Percentiles rank a stretch among this genome's conserved stretches.
phyloP scores from a whole-genome alignment of 2,888 invertebrate genomes.

The Magallana nippona region DNA sequence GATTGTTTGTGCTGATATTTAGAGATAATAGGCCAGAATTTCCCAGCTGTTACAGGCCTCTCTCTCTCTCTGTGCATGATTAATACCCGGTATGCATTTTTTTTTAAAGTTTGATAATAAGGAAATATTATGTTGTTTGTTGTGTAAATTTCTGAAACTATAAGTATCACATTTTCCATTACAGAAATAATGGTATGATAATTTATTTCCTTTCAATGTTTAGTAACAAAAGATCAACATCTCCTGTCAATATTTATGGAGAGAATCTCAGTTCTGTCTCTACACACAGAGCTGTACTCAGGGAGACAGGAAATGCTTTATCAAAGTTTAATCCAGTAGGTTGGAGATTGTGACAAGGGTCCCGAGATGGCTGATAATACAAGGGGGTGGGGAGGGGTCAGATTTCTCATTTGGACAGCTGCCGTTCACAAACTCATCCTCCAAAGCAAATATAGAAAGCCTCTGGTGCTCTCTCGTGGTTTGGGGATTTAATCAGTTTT shows the following conservation, averaged over 20 bases:
- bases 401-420: constrained; percentile 30
- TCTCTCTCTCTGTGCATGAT: constrained; percentile 82
- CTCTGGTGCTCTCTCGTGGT: neutral
- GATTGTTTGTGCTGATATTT: neutral
- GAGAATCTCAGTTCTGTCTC: no score
- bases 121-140: neutral
- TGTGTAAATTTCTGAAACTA: neutral
- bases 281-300: no score
- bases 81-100: no score
- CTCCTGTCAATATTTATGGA: no score
- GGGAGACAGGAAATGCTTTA: constrained; percentile 27
- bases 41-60: no score
- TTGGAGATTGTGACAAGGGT: neutral
- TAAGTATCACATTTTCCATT: neutral
- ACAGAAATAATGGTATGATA: neutral
- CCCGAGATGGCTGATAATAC: neutral
- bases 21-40: no score
- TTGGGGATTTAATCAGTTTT: neutral
- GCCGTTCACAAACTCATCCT: neutral
- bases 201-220: neutral
- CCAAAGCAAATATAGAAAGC: constrained; percentile 5
- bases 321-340: neutral
- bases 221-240: neutral
- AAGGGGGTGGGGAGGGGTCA: neutral
- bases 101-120: neutral